Evolutionary conservation across 2,113 vertebrate species (phyloP), one percentile per base, ranked within the genome.

Genomic region (Tenebrosternarchus preto): DNA sequence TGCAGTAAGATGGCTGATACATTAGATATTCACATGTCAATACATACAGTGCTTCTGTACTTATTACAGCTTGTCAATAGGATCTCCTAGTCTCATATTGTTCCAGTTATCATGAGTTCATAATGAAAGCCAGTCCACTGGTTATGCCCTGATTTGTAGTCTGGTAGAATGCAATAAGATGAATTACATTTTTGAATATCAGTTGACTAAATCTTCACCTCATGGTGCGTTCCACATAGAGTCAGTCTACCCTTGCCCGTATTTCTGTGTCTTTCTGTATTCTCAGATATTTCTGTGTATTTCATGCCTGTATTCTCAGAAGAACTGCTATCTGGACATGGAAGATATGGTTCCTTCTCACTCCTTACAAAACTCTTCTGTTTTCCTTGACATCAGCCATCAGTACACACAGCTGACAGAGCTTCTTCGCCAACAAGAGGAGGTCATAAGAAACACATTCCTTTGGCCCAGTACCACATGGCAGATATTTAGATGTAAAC

Each of bases 391-490:
- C 5, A 39, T 33, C 64, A 68, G 33, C 33, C 20, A 39, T 39
- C 31, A 22, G 39, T 76, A 76, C 60, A 31, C 12, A 39, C 36
- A 76, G 22, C 74, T 76, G 8, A 66, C 55, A 66, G 74, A 76
- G 17, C 17, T 66, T 29, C 50, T 76, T 43, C 5, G 20, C 5
- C 60, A 66, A n/a, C 74, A 76, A 63, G 36, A 76, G 9, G 36
- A 76, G 74, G 74, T 76, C 39, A 22, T 4, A 33, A 33, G 31
- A 29, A 50, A 12, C 27, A 24, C 60, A 29, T 20, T 33, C 20
- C 29, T 66, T 20, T 33, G 63, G n/a, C 63, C 4, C 17, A 33
- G n/a, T 33, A 33, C 33, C 17, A 19, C 29, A 33, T 66, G 61
- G 15, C 12, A 4, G 16, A 63, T 16, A 15, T 31, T 50, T 50